These are phyloP conservation scores for Microtus montanus DNA, from an alignment of 2,113 vertebrate genomes.

Conservation along the genomic window DNA sequence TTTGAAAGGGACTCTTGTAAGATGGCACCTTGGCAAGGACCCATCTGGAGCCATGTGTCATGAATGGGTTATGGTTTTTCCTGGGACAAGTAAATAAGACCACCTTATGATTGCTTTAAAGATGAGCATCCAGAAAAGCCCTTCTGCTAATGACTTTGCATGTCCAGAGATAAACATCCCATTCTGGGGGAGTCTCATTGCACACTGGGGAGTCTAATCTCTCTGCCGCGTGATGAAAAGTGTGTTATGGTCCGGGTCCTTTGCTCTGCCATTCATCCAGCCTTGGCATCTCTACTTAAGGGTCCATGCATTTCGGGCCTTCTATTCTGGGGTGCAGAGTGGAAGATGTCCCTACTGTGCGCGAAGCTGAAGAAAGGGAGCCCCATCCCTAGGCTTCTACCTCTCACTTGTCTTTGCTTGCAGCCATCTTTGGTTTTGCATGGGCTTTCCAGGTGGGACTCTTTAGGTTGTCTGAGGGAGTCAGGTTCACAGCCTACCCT, in stretches of 20 bases:
- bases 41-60: not conserved
- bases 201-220: not conserved
- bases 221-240: not conserved
- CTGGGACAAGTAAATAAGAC: not conserved
- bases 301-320: not conserved
- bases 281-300: not conserved
- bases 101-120: not conserved
- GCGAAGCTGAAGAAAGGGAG: not conserved
- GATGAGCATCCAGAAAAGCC: not conserved
- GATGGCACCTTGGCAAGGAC: not conserved
- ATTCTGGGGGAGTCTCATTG: not conserved
- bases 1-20: not conserved
- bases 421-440: not conserved
- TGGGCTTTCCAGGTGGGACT: constrained; percentile 55
- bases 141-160: not conserved
- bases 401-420: not conserved
- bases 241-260: not conserved
- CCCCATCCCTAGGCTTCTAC: not conserved
- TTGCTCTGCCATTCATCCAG: rapidly evolving
- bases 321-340: not conserved
- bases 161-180: not conserved
- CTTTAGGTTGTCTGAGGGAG: constrained; percentile 1
- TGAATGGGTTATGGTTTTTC: not conserved
- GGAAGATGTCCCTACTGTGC: not conserved
- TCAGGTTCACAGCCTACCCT: not conserved